These are phyloP conservation scores for Rachycentron canadum DNA, from an alignment of 2,797 vertebrate species.

Conservation along the genomic window DNA sequence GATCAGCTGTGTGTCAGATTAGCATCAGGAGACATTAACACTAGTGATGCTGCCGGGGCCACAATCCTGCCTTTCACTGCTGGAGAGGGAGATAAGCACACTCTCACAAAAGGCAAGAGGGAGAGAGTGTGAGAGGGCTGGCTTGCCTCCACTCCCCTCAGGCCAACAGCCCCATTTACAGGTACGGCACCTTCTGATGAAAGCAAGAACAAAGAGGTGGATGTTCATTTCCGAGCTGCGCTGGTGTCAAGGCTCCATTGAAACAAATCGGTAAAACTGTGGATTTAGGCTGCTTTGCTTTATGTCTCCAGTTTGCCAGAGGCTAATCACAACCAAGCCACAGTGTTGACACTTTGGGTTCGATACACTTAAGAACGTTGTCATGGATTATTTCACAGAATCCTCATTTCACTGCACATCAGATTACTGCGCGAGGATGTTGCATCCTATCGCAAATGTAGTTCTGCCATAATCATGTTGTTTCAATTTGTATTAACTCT, in stretches of 20 bases:
- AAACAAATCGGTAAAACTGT: slow-evolving; percentile 72
- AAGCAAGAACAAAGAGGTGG: slow-evolving; percentile 81
- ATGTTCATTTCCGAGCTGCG: slow-evolving; percentile 73
- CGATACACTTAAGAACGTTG: slow-evolving; percentile 49
- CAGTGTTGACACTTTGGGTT: slow-evolving; percentile 63
- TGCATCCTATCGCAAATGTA: slow-evolving; percentile 45
- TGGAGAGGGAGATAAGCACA: slow-evolving; percentile 84
- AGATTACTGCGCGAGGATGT: slow-evolving; percentile 48
- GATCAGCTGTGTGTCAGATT: slow-evolving; percentile 87
- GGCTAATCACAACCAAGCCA: slow-evolving; percentile 58
- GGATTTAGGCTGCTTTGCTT: slow-evolving; percentile 68
- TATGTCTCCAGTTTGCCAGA: slow-evolving; percentile 58
- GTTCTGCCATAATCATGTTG: slow-evolving; percentile 56
- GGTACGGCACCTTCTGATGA: slow-evolving; percentile 82
- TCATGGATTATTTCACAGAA: slow-evolving; percentile 65
- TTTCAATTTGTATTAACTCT: slow-evolving; percentile 64
- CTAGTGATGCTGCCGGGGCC: slow-evolving; percentile 79
- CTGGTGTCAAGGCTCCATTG: slow-evolving; percentile 66
- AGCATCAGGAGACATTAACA: slow-evolving; percentile 88
- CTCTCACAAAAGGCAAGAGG: slow-evolving; percentile 78
- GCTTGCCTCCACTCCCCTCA: slow-evolving; percentile 78
- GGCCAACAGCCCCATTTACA: slow-evolving; percentile 81
- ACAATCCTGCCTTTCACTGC: slow-evolving; percentile 83
- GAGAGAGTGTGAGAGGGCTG: slow-evolving; percentile 72
- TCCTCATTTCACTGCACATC: slow-evolving; percentile 50